These are phyloP conservation scores for Suricata suricatta DNA, from an alignment of 2,113 vertebrate species.

Conservation along the genomic window DNA sequence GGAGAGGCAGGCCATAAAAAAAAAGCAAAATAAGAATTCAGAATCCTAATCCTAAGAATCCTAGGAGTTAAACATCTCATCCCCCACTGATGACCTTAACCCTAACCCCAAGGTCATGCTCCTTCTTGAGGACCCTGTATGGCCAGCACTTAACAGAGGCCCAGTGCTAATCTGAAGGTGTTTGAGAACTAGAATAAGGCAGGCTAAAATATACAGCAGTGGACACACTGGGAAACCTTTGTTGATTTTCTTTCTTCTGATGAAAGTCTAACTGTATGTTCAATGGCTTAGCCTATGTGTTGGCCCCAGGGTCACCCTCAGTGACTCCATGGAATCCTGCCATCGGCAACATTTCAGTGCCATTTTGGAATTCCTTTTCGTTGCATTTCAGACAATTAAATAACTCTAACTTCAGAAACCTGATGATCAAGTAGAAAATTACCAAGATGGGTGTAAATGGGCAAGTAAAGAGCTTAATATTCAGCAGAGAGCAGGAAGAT, in stretches of 20 bases:
- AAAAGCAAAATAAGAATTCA: neutral
- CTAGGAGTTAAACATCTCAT: fast-evolving
- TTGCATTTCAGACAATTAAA: neutral
- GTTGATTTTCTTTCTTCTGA: neutral
- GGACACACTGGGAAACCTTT: fast-evolving
- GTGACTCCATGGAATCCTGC: neutral
- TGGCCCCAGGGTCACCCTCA: fast-evolving
- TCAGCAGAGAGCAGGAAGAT: neutral
- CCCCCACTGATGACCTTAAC: neutral
- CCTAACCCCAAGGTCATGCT: neutral
- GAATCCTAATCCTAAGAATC: no score
- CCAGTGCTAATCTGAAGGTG: fast-evolving
- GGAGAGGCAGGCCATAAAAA: neutral
- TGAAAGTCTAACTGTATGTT: neutral
- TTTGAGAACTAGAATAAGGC: fast-evolving
- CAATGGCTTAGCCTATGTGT: fast-evolving
- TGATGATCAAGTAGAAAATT: neutral
- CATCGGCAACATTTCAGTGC: neutral
- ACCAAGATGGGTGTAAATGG: neutral
- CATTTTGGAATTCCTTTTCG: no score
- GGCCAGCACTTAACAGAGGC: neutral
- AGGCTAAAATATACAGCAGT: fast-evolving
- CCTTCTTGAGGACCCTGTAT: fast-evolving
- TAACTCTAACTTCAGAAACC: neutral
- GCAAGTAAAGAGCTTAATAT: no score